Evolutionary conservation across 2,888 invertebrate genomes (phyloP).

Genomic region (Drosophila pseudotakahashii): DNA sequence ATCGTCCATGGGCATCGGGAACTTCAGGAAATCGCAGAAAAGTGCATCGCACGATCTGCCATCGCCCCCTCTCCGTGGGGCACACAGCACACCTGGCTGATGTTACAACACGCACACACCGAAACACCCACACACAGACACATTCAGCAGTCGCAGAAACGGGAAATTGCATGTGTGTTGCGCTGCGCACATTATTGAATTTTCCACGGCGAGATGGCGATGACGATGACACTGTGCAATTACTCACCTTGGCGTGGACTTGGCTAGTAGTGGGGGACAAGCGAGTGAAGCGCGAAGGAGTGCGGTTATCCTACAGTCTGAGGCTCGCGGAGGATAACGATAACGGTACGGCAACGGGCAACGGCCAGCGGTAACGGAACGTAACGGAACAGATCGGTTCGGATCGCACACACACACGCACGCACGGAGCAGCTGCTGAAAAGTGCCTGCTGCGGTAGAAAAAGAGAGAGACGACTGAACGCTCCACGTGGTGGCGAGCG

Average conservation of each 20-base stretch:
- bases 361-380: slow-evolving; percentile 2
- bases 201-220: slow-evolving; percentile 55
- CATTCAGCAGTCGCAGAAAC: slow-evolving; percentile 2
- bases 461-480: slow-evolving; percentile 40
- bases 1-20: slow-evolving; percentile 47
- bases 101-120: slow-evolving; percentile 63
- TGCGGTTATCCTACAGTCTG: slow-evolving; percentile 7
- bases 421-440: slow-evolving; percentile 68
- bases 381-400: slow-evolving; percentile 27
- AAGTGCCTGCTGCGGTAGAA: slow-evolving; percentile 58
- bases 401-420: slow-evolving; percentile 62
- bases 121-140: slow-evolving; percentile 6
- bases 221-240: slow-evolving; percentile 11
- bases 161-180: slow-evolving; percentile 40
- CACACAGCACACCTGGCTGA: slow-evolving; percentile 39
- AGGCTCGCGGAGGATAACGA: slow-evolving; percentile 11
- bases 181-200: slow-evolving; percentile 69
- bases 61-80: not conserved
- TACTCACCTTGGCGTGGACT: slow-evolving; percentile 36
- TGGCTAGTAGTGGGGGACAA: slow-evolving; percentile 16
- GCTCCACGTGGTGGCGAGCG: slow-evolving; percentile 35
- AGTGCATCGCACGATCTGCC: slow-evolving; percentile 51
- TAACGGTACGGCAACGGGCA: slow-evolving; percentile 13
- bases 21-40: slow-evolving; percentile 13
- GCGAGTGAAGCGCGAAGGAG: slow-evolving; percentile 28